A percentile compares a stretch with the other conserved stretches of the same genome.
phyloP scores from a whole-genome alignment of 2,888 invertebrate genomes.

The Limnephilus lunatus region DNA sequence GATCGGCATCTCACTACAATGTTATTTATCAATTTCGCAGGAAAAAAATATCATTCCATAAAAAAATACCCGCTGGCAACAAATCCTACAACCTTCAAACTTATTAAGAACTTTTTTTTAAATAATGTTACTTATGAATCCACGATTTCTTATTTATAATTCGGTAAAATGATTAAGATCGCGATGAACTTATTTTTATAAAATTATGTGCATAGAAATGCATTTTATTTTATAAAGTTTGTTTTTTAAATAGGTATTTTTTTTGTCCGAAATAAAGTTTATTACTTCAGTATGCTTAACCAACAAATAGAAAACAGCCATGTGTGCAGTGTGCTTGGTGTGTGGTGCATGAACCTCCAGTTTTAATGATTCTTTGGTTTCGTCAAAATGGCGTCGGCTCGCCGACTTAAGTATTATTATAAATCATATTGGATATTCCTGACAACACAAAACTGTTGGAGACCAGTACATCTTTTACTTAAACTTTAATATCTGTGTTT shows the following conservation, averaged over 20 bases:
- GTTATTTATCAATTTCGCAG: background rate
- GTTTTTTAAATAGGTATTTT: background rate
- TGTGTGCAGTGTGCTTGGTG: slow-evolving; percentile 31
- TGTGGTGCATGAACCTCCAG: background rate
- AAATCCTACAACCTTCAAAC: background rate
- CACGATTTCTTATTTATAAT: too few species aligned
- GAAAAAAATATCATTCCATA: background rate
- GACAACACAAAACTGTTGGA: background rate
- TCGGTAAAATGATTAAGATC: background rate
- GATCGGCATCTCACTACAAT: background rate
- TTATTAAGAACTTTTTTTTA: background rate
- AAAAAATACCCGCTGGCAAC: background rate
- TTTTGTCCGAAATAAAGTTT: background rate
- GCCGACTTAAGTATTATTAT: background rate
- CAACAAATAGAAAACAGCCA: background rate
- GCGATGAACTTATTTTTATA: background rate
- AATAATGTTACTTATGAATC: background rate
- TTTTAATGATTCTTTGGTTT: background rate
- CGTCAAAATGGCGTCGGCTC: slow-evolving; percentile 37
- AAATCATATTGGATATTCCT: background rate
- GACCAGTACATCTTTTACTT: background rate
- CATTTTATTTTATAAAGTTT: background rate
- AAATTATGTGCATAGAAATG: background rate
- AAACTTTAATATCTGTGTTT: background rate
- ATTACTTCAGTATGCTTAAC: background rate